Conservation (phyloP, 2,113 vertebrate genomes). For the Amphiprion ocellaris region DNA sequence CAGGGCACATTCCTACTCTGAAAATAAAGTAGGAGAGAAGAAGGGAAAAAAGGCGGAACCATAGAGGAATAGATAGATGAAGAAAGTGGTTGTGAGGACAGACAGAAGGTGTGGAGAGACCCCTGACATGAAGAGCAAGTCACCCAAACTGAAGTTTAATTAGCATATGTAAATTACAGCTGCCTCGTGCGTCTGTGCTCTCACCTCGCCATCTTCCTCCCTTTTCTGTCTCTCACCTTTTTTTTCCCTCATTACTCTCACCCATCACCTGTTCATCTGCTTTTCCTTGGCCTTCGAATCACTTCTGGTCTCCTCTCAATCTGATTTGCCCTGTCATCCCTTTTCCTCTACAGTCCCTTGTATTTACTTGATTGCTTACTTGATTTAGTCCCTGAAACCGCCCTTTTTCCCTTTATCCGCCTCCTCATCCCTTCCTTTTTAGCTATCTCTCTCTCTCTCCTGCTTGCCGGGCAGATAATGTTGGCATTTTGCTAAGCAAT, state of each 20-base stretch:
- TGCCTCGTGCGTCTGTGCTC: slow-evolving; percentile 31
- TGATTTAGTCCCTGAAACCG: slow-evolving; percentile 44
- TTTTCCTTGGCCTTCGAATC: slow-evolving; percentile 12
- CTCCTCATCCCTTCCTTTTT: slow-evolving; percentile 13
- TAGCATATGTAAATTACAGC: slow-evolving; percentile 76
- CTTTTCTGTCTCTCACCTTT: slow-evolving; percentile 46
- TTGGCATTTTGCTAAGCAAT: slow-evolving; percentile 50
- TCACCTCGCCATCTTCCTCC: slow-evolving; percentile 15
- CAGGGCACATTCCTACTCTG: slow-evolving; percentile 12
- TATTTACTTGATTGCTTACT: slow-evolving; percentile 43
- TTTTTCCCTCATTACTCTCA: slow-evolving; percentile 43
- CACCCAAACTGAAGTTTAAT: slow-evolving; percentile 76
- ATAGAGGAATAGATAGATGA: background rate
- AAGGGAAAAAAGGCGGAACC: background rate
- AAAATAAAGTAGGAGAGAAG: slow-evolving; percentile 2
- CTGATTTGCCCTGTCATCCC: slow-evolving; percentile 19
- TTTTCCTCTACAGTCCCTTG: slow-evolving; percentile 12
- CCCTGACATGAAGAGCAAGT: slow-evolving; percentile 64
- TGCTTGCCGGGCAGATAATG: slow-evolving; percentile 32
- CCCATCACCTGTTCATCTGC: slow-evolving; percentile 42
- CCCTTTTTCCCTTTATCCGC: slow-evolving; percentile 2
- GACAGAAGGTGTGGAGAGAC: slow-evolving; percentile 44
- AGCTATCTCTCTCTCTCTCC: background rate
- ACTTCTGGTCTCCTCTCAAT: slow-evolving; percentile 20
- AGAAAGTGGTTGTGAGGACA: slow-evolving; percentile 6